Evolutionary conservation across 2,888 invertebrate genomes (phyloP), one percentile per base, ranked within the genome.

Genomic region (Adela reaumurella): DNA sequence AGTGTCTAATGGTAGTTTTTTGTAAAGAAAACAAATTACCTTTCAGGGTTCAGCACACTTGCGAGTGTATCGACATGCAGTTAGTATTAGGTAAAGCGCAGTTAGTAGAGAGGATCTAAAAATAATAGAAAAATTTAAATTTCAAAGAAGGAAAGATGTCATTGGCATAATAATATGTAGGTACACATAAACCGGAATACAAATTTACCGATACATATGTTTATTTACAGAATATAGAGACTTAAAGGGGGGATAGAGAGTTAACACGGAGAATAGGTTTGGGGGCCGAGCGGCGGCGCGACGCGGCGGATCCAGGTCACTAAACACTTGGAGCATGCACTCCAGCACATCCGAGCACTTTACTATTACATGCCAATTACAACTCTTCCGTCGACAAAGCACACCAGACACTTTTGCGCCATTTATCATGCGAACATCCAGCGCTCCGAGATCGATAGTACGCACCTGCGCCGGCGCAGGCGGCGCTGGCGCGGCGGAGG

Each of bases 341-440:
- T 35, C 35, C 35, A 14, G 14, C 8, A 35, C n/a, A 35, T 35
- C 68, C 67, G 62, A 64, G 19, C 73, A 73, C 74, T 70, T 69
- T 74, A 77, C 77, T 72, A 70, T 71, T 64, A 66, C 62, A 77
- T 77, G 77, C 78, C 77, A 77, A 77, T 78, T 71, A 74, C 76
- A 76, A 70, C 64, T 67, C 67, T 69, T 69, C 68, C 68, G 35
- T 35, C n/a, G 6, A 14, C 62, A 63, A 64, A 66, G 66, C 67
- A 59, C 58, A 59, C 3, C 3, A 35, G n/a, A 35, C 35, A 35
- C 35, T 35, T 35, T 35, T 35, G 35, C 35, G 35, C 35, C 35
- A 35, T 35, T 35, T 35, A 35, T 35, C 35, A 14, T 14, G 8
- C 35, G 35, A 35, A 35, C 5, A 24, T 24, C 24, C 24, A 8